Base-by-base conservation (phyloP, 2,113 vertebrate genomes). In the Chlamydotis undulata region DNA sequence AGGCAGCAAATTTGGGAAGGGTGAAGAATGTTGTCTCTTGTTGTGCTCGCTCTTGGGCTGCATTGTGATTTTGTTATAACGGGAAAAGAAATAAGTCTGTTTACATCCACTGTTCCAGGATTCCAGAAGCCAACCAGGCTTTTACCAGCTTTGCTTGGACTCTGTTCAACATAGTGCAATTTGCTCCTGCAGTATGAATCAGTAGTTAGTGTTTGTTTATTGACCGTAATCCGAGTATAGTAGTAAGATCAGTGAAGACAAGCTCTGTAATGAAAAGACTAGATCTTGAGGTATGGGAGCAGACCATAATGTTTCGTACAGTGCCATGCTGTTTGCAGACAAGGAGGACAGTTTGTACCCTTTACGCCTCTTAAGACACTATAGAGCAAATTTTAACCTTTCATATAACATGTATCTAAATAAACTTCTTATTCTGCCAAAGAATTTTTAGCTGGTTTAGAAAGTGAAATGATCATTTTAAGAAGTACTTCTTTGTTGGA, bases 381-480 rank as follows among this genome's bases (percentile, higher is more conserved):
- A 53, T 15, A 52, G 37, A 81, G 33, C 18, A 61, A 11, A 6
- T 69, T 68, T 81, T 89, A 94, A 76, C 31, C 21, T 7, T 77
- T 89, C 11, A 3, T n/a, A 10, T 69, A 52, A 4, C 3, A 8
- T 26, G 3, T 43, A 26, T 24, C 19, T 70, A 63, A 90, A 86
- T 39, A 69, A 65, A 23, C 52, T 89, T 77, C 71, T 90, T 85
- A 61, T 41, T 78, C 25, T 96, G 92, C 85, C 92, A 94, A 92
- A 94, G 92, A 94, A 90, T 89, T 86, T 93, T 92, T 81, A 64
- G 6, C 37, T 82, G 19, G 8, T 78, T 83, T 59, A 75, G 33
- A 60, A 83, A 68, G 4, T 4, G 60, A 68, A 89, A 43, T 4
- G 3, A 2, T 10, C 3, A 9, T 59, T 90, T 85, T 83, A 43